phyloP scores from a whole-genome alignment of 2,888 invertebrate species.

The Mesoligia furuncula region DNA sequence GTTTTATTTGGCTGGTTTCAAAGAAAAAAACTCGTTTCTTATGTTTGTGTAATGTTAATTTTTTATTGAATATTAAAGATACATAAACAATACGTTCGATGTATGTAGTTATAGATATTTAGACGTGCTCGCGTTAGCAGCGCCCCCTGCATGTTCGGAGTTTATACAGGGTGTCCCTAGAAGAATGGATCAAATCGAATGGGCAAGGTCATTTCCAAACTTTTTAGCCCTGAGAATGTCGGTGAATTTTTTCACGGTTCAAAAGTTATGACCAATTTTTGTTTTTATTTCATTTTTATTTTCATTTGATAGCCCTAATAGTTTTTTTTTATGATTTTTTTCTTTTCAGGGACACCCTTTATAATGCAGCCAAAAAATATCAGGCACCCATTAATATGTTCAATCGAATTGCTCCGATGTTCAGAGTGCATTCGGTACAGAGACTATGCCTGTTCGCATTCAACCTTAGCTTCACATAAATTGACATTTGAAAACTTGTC shows the following conservation, averaged over 20 bases:
- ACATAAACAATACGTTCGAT: neutral
- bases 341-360: too few species aligned
- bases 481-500: constrained; percentile 1
- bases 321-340: too few species aligned
- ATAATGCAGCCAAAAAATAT: constrained; percentile 6
- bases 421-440: neutral
- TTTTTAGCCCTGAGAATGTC: too few species aligned
- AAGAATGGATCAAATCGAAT: too few species aligned
- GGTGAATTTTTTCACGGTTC: too few species aligned
- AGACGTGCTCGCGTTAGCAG: neutral
- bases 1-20: constrained; percentile 83
- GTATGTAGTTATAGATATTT: neutral
- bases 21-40: constrained; percentile 66
- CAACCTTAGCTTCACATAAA: neutral
- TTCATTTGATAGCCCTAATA: too few species aligned
- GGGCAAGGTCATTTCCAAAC: too few species aligned
- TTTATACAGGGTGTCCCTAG: neutral
- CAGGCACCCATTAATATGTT: neutral
- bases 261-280: too few species aligned
- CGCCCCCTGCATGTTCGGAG: constrained; percentile 1
- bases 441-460: constrained; percentile 1
- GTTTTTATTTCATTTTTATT: too few species aligned
- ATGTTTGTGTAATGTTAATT: constrained; percentile 77
- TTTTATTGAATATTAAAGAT: constrained; percentile 63
- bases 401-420: constrained; percentile 19